phyloP scores from a whole-genome alignment of 2,113 vertebrate genomes.

The Phyllopteryx taeniolatus region DNA sequence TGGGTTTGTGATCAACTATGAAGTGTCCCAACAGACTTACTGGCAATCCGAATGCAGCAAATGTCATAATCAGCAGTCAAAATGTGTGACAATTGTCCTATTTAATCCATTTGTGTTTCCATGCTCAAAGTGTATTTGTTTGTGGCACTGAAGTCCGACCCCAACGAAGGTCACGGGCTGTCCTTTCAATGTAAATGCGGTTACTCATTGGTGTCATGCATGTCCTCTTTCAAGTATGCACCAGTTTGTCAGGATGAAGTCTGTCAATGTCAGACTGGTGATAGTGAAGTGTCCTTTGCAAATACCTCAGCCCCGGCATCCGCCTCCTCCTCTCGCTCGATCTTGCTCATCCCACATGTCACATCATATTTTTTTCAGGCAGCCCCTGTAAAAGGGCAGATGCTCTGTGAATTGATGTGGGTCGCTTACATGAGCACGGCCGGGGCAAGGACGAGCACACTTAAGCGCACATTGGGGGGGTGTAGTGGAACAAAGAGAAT shows the following conservation, averaged over 20 bases:
- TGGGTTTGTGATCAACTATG: too few relatives aligned
- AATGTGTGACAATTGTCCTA: background rate
- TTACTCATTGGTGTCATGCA: background rate
- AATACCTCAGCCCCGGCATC: constrained; percentile 35
- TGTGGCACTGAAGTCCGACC: constrained; percentile 1
- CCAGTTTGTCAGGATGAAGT: constrained; percentile 22
- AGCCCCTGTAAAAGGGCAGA: constrained; percentile 68
- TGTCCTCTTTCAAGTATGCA: constrained; percentile 17
- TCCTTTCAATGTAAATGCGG: constrained; percentile 9
- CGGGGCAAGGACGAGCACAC: constrained; percentile 41
- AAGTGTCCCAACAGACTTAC: too few relatives aligned
- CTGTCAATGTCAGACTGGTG: background rate
- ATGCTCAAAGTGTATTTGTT: too few relatives aligned
- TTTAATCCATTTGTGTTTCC: too few relatives aligned
- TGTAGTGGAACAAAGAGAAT: constrained; percentile 2
- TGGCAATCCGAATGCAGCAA: background rate
- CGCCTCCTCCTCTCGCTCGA: constrained; percentile 15
- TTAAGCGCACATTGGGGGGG: background rate
- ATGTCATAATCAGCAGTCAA: background rate
- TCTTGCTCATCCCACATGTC: constrained; percentile 65
- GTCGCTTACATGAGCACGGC: constrained; percentile 49
- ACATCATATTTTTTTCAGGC: constrained; percentile 66
- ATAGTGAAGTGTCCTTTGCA: constrained; percentile 39
- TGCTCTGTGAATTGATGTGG: constrained; percentile 56
- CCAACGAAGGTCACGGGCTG: constrained; percentile 2